A percentile compares a stretch with the other conserved stretches of the same genome.
Evolutionary conservation across 2,888 invertebrate species (phyloP).

Genomic region (Didymodactylos carnosus): DNA sequence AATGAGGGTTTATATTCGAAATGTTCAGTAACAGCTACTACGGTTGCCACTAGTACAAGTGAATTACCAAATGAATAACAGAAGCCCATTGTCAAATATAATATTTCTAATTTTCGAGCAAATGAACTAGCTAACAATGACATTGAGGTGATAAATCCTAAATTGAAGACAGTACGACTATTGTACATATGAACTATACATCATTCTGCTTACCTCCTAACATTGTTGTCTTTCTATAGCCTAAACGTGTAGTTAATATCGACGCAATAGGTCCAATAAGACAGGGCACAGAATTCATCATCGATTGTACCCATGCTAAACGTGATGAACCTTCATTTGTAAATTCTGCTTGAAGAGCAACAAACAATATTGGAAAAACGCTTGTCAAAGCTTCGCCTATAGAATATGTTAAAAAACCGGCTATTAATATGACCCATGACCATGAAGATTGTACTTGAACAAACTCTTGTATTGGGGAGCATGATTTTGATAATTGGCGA

Average conservation of each 20-base stretch:
- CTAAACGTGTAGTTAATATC: constrained; percentile 7
- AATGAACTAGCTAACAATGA: neutral
- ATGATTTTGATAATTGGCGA: neutral
- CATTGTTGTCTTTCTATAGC: constrained; percentile 9
- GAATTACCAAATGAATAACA: constrained; percentile 7
- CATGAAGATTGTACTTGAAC: neutral
- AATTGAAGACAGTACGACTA: constrained; percentile 1
- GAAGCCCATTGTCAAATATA: constrained; percentile 4
- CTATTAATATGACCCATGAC: constrained; percentile 3
- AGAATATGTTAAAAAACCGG: constrained; percentile 9
- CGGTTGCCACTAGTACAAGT: constrained; percentile 8
- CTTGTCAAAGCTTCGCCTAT: constrained; percentile 1
- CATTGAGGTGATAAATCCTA: neutral
- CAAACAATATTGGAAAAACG: constrained; percentile 12
- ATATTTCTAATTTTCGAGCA: neutral
- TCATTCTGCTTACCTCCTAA: constrained; percentile 4
- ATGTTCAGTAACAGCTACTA: constrained; percentile 12
- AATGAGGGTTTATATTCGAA: constrained; percentile 13
- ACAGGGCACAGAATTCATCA: constrained; percentile 7
- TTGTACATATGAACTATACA: constrained; percentile 1
- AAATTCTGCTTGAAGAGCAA: neutral
- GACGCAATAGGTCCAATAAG: constrained; percentile 10
- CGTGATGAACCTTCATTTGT: constrained; percentile 4
- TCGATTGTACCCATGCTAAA: constrained; percentile 1
- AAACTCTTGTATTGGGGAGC: neutral